A percentile compares a stretch with the other conserved stretches of the same genome.
These are phyloP conservation scores for Fragum whitleyi DNA, from an alignment of 2,888 invertebrate genomes.

Conservation along the genomic window DNA sequence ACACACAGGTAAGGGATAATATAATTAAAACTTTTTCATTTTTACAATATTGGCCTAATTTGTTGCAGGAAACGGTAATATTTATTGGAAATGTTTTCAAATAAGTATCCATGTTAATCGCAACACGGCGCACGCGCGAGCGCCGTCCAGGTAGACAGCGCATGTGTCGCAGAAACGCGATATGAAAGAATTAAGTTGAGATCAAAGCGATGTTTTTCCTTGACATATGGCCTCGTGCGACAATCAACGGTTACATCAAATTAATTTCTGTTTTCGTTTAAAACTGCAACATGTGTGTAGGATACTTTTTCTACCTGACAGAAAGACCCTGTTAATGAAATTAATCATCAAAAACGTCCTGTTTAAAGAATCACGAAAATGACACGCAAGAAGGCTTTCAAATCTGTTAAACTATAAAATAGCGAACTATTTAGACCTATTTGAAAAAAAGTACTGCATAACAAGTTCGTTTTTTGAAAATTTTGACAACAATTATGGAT, in stretches of 20 bases:
- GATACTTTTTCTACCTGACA: not conserved
- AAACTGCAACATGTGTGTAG: slow-evolving; percentile 14
- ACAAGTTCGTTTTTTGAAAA: no score
- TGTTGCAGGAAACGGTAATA: slow-evolving; percentile 17
- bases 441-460: no score
- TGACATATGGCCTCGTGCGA: slow-evolving; percentile 29
- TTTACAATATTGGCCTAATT: not conserved
- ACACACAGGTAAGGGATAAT: not conserved
- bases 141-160: slow-evolving; percentile 12
- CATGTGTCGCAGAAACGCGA: slow-evolving; percentile 14
- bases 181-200: slow-evolving; percentile 32
- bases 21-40: not conserved
- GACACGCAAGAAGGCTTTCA: not conserved
- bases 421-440: no score
- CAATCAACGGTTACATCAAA: slow-evolving; percentile 31
- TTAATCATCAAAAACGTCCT: slow-evolving; percentile 13
- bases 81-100: slow-evolving; percentile 12
- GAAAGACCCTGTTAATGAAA: not conserved
- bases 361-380: not conserved
- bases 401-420: no score
- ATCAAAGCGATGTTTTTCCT: slow-evolving; percentile 37
- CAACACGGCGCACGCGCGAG: slow-evolving; percentile 11
- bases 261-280: slow-evolving; percentile 37
- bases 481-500: no score
- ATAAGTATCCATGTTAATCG: slow-evolving; percentile 6